Percentiles rank a stretch among this genome's conserved stretches.
Evolutionary conservation across 2,888 invertebrate genomes (phyloP).

Genomic region (Brassicogethes aeneus): DNA sequence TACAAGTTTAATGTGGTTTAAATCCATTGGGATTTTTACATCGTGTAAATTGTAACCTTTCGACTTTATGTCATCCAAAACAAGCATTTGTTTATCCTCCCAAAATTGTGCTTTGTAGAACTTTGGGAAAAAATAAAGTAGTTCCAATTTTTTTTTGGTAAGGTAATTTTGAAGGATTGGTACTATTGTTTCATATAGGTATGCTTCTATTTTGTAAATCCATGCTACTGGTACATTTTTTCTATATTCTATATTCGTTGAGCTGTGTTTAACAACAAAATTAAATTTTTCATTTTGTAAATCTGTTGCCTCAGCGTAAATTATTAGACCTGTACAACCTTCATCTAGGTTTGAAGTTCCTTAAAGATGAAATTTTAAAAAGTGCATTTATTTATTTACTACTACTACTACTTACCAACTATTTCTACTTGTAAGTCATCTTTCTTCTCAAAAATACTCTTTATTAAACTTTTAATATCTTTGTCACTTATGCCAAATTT

Average conservation of each 20-base stretch:
- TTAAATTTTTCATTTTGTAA: too few species aligned
- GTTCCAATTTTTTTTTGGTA: neutral
- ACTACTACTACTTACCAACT: too few species aligned
- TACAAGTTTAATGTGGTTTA: constrained; percentile 34
- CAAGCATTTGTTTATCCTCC: constrained; percentile 27
- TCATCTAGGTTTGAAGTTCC: too few species aligned
- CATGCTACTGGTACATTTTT: neutral
- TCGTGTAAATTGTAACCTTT: constrained; percentile 32
- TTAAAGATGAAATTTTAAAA: too few species aligned
- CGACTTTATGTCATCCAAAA: constrained; percentile 34
- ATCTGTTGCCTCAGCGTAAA: too few species aligned
- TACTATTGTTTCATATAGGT: neutral
- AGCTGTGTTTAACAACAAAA: neutral
- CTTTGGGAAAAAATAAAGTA: too few species aligned
- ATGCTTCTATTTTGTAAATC: neutral
- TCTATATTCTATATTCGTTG: neutral
- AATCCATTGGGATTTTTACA: constrained; percentile 33
- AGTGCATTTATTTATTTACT: too few species aligned
- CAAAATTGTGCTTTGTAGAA: neutral
- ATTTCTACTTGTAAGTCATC: too few species aligned
- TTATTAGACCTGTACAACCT: too few species aligned
- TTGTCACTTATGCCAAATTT: too few species aligned
- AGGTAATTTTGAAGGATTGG: neutral
- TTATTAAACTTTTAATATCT: too few species aligned
- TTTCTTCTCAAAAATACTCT: too few species aligned